Evolutionary conservation across 1,140 invertebrate species (phyloP).

Genomic region (Formica selysi): DNA sequence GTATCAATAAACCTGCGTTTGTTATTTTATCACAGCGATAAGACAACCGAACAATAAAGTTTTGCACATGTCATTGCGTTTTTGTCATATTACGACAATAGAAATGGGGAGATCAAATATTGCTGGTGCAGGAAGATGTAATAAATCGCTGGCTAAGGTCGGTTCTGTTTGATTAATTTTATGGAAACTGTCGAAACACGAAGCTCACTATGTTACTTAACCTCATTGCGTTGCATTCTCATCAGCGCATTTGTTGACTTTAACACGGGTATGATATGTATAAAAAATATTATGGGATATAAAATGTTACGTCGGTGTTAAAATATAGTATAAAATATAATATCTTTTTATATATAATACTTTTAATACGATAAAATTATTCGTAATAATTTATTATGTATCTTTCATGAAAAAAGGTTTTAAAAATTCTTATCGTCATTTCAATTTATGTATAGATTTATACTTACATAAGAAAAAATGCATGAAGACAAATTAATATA

Average conservation of each 20-base stretch:
- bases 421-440: neutral
- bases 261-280: neutral
- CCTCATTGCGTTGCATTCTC: conserved; percentile 4
- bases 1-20: neutral
- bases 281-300: no score
- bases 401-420: neutral
- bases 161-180: conserved; percentile 41
- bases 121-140: neutral
- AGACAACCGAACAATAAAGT: conserved; percentile 26
- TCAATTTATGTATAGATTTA: neutral
- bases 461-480: no score
- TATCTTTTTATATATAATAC: neutral
- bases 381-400: neutral
- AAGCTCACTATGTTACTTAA: neutral
- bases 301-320: no score
- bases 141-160: neutral
- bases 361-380: neutral
- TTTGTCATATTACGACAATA: neutral
- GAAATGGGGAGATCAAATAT: neutral
- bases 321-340: conserved; percentile 9
- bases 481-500: no score
- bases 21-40: conserved; percentile 15
- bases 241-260: neutral
- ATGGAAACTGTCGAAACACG: neutral
- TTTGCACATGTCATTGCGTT: neutral